Percentiles rank a stretch among this genome's conserved stretches.
Conservation (phyloP, 2,888 invertebrate genomes). For the Zygaena filipendulae region DNA sequence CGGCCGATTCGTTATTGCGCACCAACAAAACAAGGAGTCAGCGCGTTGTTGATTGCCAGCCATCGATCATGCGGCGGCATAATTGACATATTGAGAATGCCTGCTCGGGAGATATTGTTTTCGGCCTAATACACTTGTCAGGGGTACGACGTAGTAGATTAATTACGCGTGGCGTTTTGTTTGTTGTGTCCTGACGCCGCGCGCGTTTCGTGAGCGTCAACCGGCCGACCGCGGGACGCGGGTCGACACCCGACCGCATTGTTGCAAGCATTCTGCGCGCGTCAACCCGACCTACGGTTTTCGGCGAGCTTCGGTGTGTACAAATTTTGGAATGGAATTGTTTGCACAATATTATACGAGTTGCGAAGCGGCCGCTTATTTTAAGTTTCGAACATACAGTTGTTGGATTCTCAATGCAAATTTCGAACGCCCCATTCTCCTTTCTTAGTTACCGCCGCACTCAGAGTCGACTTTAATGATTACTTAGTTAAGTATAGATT, state of each 20-base stretch:
- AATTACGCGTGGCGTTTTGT: not conserved
- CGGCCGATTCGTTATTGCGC: too few relatives aligned
- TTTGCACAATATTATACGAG: too few relatives aligned
- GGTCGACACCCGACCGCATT: constrained; percentile 36
- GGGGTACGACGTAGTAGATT: not conserved
- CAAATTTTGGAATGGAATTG: too few relatives aligned
- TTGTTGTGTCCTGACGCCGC: too few relatives aligned
- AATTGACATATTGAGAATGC: constrained; percentile 4
- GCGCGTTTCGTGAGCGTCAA: not conserved
- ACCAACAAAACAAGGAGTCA: too few relatives aligned
- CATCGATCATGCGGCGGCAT: constrained; percentile 6
- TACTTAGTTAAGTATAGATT: too few relatives aligned
- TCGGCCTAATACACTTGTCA: constrained; percentile 23
- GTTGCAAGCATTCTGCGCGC: constrained; percentile 36
- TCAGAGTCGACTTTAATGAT: too few relatives aligned
- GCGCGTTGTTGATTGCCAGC: not conserved
- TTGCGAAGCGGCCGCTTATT: constrained; percentile 4
- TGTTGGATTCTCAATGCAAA: constrained; percentile 10
- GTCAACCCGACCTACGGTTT: too few relatives aligned
- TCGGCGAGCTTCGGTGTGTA: constrained; percentile 26
- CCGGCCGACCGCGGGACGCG: constrained; percentile 5
- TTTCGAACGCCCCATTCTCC: constrained; percentile 12
- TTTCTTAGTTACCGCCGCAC: too few relatives aligned
- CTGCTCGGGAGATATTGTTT: constrained; percentile 10
- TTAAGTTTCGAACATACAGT: constrained; percentile 7